Evolutionary conservation across 2,888 invertebrate genomes (phyloP).

Genomic region (Pandemis corylana): DNA sequence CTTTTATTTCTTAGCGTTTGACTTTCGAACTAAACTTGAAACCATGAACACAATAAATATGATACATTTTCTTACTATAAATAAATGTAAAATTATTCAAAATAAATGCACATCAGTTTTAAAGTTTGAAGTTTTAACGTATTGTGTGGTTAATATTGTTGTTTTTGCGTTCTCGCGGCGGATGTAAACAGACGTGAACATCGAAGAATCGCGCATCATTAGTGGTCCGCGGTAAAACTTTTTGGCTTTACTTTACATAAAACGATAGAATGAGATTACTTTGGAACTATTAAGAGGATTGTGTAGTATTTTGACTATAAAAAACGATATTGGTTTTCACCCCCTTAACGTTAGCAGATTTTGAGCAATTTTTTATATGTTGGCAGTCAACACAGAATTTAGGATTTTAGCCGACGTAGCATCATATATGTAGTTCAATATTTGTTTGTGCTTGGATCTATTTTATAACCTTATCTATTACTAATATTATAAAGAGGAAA

Average conservation of each 20-base stretch:
- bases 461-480: too few species aligned
- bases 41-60: too few species aligned
- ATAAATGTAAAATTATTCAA: background rate
- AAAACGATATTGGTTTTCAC: too few species aligned
- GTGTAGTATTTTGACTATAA: too few species aligned
- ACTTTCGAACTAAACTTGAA: background rate
- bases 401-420: too few species aligned
- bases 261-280: slow-evolving; percentile 20
- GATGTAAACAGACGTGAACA: background rate
- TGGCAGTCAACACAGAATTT: too few species aligned
- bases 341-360: too few species aligned
- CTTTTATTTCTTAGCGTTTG: background rate
- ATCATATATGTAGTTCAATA: too few species aligned
- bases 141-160: background rate
- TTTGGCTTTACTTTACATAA: slow-evolving; percentile 22
- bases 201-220: slow-evolving; percentile 34
- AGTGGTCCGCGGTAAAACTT: slow-evolving; percentile 26
- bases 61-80: too few species aligned
- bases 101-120: background rate
- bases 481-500: too few species aligned
- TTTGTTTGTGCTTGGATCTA: too few species aligned
- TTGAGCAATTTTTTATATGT: too few species aligned
- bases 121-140: background rate
- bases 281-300: slow-evolving; percentile 14
- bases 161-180: background rate